Conservation (phyloP, 2,113 vertebrate species). For the Turnix velox region DNA sequence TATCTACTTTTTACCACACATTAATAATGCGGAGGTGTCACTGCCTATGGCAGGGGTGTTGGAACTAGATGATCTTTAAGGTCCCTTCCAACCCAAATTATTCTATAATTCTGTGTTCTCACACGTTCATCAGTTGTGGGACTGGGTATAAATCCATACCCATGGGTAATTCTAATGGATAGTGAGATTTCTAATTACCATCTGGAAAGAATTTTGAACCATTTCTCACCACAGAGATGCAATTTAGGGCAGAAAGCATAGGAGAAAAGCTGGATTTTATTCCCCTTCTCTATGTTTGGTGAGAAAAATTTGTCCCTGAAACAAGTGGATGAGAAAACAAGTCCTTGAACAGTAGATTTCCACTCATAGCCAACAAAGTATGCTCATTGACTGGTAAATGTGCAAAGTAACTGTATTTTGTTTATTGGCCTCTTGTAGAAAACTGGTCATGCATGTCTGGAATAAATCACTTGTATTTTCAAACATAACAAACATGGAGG, state of each 20-base stretch:
- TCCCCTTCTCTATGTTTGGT: not conserved
- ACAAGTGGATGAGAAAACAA: not conserved
- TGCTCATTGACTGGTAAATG: not conserved
- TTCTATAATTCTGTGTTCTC: not conserved
- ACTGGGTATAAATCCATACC: not conserved
- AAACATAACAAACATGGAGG: not conserved
- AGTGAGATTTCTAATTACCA: slow-evolving; percentile 3
- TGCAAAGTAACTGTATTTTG: not conserved
- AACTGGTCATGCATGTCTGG: not conserved
- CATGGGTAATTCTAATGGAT: not conserved
- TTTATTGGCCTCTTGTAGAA: not conserved
- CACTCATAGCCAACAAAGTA: not conserved
- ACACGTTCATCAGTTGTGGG: not conserved
- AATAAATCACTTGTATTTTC: not conserved
- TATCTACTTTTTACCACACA: too few relatives aligned
- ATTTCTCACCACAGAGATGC: not conserved
- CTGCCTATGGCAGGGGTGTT: too few relatives aligned
- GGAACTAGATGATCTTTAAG: too few relatives aligned
- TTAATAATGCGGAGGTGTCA: too few relatives aligned
- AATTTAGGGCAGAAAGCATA: not conserved
- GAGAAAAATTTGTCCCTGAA: not conserved
- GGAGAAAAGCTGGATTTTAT: not conserved
- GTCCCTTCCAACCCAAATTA: too few relatives aligned
- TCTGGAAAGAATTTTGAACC: not conserved
- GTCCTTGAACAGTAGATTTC: not conserved